phyloP scores from a whole-genome alignment of 1,140 invertebrate species.

The Metaphire vulgaris region DNA sequence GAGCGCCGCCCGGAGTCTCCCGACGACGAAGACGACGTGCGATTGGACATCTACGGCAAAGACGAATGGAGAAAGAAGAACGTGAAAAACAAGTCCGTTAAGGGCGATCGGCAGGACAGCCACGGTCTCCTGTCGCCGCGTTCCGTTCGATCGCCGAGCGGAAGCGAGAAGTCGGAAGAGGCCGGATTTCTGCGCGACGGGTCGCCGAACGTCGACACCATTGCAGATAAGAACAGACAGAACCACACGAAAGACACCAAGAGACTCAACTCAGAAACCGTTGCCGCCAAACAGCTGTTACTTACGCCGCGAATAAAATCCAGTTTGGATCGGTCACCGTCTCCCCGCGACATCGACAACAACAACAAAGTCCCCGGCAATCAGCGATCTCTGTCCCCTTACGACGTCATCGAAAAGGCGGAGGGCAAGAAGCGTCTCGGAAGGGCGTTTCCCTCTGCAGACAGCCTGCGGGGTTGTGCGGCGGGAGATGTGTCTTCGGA shows the following conservation, averaged over 20 bases:
- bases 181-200: constrained; percentile 41
- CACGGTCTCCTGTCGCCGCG: neutral
- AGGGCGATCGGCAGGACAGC: neutral
- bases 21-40: constrained; percentile 15
- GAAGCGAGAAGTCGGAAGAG: constrained; percentile 19
- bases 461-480: neutral
- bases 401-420: constrained; percentile 8
- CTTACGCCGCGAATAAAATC: constrained; percentile 3
- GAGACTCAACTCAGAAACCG: constrained; percentile 26
- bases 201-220: constrained; percentile 38
- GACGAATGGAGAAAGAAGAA: constrained; percentile 41
- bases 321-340: neutral
- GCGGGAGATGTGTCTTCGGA: neutral
- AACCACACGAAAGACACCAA: constrained; percentile 19
- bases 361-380: constrained; percentile 28
- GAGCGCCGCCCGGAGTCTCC: neutral
- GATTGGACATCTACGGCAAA: constrained; percentile 22
- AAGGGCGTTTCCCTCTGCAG: neutral
- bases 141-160: neutral
- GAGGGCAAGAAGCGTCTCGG: neutral
- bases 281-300: constrained; percentile 21
- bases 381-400: constrained; percentile 16
- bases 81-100: constrained; percentile 34
- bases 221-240: constrained; percentile 22
- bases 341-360: no score